Conservation (phyloP, 2,113 vertebrate species). For the Prionailurus viverrinus region DNA sequence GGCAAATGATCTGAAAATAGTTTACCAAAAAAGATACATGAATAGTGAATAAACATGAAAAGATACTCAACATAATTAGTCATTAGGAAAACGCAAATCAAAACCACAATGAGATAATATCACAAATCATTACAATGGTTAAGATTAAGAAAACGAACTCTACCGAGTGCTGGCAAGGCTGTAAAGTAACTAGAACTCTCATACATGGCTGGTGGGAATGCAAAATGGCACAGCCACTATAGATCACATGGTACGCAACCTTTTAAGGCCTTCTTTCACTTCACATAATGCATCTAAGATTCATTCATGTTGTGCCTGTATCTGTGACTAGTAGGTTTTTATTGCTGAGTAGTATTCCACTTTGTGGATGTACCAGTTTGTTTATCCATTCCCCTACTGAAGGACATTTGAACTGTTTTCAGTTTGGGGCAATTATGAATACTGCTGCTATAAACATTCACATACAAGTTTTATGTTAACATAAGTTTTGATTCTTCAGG, state of each 20-base stretch:
- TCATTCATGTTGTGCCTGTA: neutral
- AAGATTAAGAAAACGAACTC: constrained; percentile 29
- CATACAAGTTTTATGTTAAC: neutral
- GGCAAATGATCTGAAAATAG: neutral
- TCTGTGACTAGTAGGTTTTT: neutral
- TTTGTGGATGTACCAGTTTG: constrained; percentile 33
- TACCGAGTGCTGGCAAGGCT: neutral
- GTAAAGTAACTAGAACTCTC: neutral
- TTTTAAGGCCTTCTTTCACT: constrained; percentile 24
- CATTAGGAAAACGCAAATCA: constrained; percentile 42
- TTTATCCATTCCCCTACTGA: neutral
- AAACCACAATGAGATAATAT: neutral
- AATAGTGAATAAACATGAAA: neutral
- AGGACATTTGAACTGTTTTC: constrained; percentile 12
- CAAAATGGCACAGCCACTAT: neutral
- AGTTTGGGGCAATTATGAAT: neutral
- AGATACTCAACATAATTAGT: neutral
- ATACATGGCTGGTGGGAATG: neutral
- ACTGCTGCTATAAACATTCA: constrained; percentile 18
- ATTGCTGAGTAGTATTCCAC: constrained; percentile 26
- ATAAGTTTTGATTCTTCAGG: constrained; percentile 51
- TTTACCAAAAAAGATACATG: constrained; percentile 16
- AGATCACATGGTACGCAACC: neutral
- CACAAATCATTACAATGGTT: neutral
- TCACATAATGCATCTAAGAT: neutral